Conservation (phyloP, 2,113 vertebrate genomes). For the Periophthalmus modestus region DNA sequence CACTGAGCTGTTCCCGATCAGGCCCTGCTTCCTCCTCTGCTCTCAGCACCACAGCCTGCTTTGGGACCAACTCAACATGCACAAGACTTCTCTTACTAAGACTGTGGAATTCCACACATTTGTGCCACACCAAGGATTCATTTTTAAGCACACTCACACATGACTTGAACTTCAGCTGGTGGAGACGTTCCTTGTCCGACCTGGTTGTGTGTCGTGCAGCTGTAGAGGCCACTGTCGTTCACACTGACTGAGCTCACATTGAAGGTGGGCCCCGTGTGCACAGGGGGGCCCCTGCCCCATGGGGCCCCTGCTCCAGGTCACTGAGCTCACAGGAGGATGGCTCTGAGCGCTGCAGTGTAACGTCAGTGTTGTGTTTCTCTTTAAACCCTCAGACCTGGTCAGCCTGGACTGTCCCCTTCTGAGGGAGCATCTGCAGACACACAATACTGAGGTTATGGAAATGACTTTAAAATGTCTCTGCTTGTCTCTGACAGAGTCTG, state of each 20-base stretch:
- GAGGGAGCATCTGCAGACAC: too few relatives aligned
- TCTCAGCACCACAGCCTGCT: constrained; percentile 21
- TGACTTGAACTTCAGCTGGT: constrained; percentile 42
- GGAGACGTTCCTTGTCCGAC: constrained; percentile 42
- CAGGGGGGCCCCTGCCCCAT: background rate
- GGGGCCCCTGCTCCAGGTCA: too few relatives aligned
- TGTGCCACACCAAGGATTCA: background rate
- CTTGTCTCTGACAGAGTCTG: too few relatives aligned
- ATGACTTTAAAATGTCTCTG: too few relatives aligned
- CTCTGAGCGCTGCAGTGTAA: too few relatives aligned
- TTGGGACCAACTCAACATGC: constrained; percentile 62
- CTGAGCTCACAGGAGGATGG: too few relatives aligned
- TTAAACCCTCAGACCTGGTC: too few relatives aligned
- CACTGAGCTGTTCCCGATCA: background rate
- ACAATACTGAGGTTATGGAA: too few relatives aligned
- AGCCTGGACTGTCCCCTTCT: too few relatives aligned
- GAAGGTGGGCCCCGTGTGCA: fast-evolving
- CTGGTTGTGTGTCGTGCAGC: constrained; percentile 46
- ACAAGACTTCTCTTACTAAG: background rate
- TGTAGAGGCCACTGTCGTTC: constrained; percentile 54
- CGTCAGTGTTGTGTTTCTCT: too few relatives aligned
- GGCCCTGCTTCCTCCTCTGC: background rate
- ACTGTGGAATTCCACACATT: background rate
- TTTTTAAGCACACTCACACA: constrained; percentile 52
- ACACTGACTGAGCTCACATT: constrained; percentile 3